Base-by-base conservation (phyloP, 2,113 vertebrate genomes). In the Lanius collurio region DNA sequence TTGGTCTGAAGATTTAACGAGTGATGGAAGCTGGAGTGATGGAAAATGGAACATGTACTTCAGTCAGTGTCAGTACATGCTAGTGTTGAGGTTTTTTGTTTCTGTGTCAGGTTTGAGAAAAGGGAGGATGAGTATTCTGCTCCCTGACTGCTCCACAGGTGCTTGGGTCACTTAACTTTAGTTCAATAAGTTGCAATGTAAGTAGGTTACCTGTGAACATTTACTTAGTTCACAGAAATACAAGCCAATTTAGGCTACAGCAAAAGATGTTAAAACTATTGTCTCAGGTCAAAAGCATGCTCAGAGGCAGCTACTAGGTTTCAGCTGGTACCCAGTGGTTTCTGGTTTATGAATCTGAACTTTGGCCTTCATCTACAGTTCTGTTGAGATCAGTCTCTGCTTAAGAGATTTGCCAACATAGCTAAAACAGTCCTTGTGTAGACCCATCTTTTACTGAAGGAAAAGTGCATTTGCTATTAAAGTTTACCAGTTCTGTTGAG, bases 331-430 rank as follows among this genome's bases (percentile, higher is more conserved):
- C 39, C 64, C 33, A 50, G 42, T 23, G 47, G 35, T n/a, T 88
- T 56, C 70, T 93, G 83, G 69, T 86, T 96, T 76, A 83, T 60
- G 62, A 47, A 59, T 82, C 75, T 93, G 83, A 90, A 79, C 84
- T 82, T 50, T 79, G 70, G 44, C 82, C 85, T 67, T 62, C n/a
- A 22, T 69, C 59, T 83, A 7, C 37, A 57, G 67, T 23, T 75
- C 78, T 73, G 70, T 15, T 53, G 67, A 69, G 57, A 84, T 87
- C 53, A 44, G 62, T 11, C 44, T 76, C 57, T 89, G 67, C 84
- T 90, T 18, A 82, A 84, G 84, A 78, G 65, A 12, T 96, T 68
- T 91, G 65, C 49, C 56, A 63, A 56, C 84, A 44, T 8, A 78
- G 64, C 59, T 63, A 59, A 63, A 96, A 46, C 26, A 50, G 42